Evolutionary conservation across 35 echinoderm and acorn worm species (phyloP).

Genomic region (Heliocidaris tuberculata): DNA sequence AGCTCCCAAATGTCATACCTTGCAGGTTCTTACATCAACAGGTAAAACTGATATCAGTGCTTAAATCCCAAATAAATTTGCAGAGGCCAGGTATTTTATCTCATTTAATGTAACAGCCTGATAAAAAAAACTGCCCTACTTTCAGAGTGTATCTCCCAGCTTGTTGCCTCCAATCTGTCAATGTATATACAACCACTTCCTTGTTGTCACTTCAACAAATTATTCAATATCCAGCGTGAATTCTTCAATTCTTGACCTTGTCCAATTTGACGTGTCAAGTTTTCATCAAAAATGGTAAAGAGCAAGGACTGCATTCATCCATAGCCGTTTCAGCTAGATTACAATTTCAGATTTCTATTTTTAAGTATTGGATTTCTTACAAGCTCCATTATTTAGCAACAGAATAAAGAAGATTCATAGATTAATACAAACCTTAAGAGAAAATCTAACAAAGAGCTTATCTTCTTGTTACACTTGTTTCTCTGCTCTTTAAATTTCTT

Average conservation of each 20-base stretch:
- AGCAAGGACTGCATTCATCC: neutral
- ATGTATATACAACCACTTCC: neutral
- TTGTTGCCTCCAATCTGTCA: neutral
- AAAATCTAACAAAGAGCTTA: no score
- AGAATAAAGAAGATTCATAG: neutral
- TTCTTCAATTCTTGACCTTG: neutral
- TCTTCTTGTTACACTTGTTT: no score
- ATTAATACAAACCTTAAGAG: neutral
- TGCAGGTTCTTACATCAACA: neutral
- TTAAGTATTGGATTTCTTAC: neutral
- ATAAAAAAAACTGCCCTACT: neutral
- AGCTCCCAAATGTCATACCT: neutral
- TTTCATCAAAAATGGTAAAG: neutral
- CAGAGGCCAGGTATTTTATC: slow-evolving; percentile 8
- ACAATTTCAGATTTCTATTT: neutral
- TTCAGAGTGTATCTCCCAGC: neutral
- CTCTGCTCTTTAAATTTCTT: no score
- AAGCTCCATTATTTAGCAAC: neutral
- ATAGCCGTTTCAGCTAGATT: neutral
- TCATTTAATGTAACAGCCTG: neutral
- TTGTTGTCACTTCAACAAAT: neutral
- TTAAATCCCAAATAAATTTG: neutral
- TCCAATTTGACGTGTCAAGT: neutral
- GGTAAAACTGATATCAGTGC: neutral
- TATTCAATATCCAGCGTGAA: neutral